A percentile compares a stretch with the other conserved stretches of the same genome.
Evolutionary conservation across 2,888 invertebrate species (phyloP).

Genomic region (Gibbula magus): DNA sequence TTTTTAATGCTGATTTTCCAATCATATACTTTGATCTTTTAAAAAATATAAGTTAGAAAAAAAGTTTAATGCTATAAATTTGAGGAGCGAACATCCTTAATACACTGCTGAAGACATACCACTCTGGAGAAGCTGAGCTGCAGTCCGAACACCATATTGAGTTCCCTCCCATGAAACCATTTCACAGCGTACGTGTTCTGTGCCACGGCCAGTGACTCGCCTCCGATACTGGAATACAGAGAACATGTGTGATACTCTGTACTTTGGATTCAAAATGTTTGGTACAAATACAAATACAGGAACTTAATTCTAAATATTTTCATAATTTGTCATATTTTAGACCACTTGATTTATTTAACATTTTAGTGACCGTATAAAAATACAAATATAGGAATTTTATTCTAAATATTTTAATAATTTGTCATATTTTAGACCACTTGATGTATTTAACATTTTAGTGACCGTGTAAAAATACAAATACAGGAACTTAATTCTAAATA

Average conservation of each 20-base stretch:
- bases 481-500: background rate
- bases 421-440: background rate
- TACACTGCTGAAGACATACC: conserved; percentile 71
- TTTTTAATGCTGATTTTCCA: no score
- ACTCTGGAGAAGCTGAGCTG: conserved; percentile 95
- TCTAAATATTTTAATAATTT: background rate
- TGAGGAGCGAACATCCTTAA: no score
- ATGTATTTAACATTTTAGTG: background rate
- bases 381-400: background rate
- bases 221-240: conserved; percentile 82
- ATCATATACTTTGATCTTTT: no score
- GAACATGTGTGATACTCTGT: background rate
- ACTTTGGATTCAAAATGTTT: background rate
- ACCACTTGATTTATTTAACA: background rate
- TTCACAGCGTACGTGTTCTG: conserved; percentile 97
- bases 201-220: conserved; percentile 95
- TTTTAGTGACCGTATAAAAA: no score
- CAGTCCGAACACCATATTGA: conserved; percentile 98
- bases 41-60: no score
- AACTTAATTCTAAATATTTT: background rate
- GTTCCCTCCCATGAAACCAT: conserved; percentile 97
- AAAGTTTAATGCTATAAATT: no score
- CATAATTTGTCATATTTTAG: background rate
- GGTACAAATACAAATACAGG: background rate
- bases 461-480: background rate